phyloP scores from a whole-genome alignment of 1,140 invertebrate species.

The Mylabris phalerata region DNA sequence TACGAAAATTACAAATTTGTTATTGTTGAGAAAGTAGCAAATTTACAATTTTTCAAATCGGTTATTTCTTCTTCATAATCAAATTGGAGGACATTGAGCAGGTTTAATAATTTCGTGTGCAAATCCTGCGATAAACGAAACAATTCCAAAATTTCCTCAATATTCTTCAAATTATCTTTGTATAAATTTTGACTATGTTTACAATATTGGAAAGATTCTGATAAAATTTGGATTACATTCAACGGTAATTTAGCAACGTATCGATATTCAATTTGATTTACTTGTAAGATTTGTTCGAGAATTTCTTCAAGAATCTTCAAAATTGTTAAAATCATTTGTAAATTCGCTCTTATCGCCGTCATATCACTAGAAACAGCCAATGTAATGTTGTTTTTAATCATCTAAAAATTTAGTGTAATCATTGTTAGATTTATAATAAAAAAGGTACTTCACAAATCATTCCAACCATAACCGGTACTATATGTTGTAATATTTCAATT shows the following conservation, averaged over 20 bases:
- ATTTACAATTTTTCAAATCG: neutral
- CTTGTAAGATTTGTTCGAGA: conserved; percentile 2
- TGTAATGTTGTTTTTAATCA: neutral
- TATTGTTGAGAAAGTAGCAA: neutral
- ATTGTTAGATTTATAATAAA: neutral
- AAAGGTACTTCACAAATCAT: neutral
- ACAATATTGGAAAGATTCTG: conserved; percentile 17
- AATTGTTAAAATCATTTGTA: conserved; percentile 9
- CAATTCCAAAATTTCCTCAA: conserved; percentile 10
- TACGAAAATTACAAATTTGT: neutral
- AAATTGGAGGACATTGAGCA: neutral
- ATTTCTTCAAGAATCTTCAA: conserved; percentile 4
- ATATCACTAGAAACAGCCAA: neutral
- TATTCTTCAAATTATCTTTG: conserved; percentile 5
- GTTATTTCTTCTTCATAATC: neutral
- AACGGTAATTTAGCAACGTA: neutral
- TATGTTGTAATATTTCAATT: neutral
- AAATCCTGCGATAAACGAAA: conserved; percentile 13
- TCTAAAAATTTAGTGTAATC: neutral
- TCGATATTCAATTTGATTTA: neutral
- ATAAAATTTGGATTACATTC: conserved; percentile 8
- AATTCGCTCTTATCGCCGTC: neutral
- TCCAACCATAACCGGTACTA: neutral
- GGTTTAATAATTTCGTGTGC: conserved; percentile 8
- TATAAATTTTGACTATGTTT: conserved; percentile 14